Base-by-base conservation (phyloP, 2,888 invertebrate species). In the Eupithecia dodoneata region DNA sequence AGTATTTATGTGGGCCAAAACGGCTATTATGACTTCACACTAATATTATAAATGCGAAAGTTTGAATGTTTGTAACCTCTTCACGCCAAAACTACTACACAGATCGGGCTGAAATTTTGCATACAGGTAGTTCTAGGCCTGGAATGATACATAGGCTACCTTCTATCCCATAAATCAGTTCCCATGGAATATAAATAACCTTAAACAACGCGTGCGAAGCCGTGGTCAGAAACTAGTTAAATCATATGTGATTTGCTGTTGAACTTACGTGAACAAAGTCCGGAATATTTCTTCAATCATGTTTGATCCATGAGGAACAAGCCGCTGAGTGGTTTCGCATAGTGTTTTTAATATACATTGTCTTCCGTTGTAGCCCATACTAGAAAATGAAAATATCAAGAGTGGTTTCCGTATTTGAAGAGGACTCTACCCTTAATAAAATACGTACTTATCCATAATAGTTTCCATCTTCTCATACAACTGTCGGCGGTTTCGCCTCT, bases 311-410 rank as follows among this genome's bases (percentile, higher is more conserved):
- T 94, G 95, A 2, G 95, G 94, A 41, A 94, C 90, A 72, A 97
- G 91, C 69, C 95, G 92, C 80, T 96, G 96, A 0, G 96, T 95
- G 9, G 96, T 96, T 87, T 97, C 97, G 85, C 97, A 97, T 0
- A 97, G 89, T 0, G 97, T 96, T 71, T 96, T 95, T 47, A 96
- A 90, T 70, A 97, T 93, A 85, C 97, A 97, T 3, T 95, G 93
- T 73, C 96, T 93, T 0, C 97, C 97, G 83, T 96, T 95, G 83
- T 96, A 96, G 0, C 97, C 97, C 96, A 97, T 97, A 81, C 97
- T 97, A 88, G 6, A 10, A 30, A 63, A 63, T 30, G 1, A 30
- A 63, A 10, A 63, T 4, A 63, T 63, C 18, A 4, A 12, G 7
- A 59, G 2, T 10, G 18, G 12, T 30, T 63, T 63, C 30, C 63